Base-by-base conservation (phyloP, 2,888 invertebrate species). In the Arge pagana region DNA sequence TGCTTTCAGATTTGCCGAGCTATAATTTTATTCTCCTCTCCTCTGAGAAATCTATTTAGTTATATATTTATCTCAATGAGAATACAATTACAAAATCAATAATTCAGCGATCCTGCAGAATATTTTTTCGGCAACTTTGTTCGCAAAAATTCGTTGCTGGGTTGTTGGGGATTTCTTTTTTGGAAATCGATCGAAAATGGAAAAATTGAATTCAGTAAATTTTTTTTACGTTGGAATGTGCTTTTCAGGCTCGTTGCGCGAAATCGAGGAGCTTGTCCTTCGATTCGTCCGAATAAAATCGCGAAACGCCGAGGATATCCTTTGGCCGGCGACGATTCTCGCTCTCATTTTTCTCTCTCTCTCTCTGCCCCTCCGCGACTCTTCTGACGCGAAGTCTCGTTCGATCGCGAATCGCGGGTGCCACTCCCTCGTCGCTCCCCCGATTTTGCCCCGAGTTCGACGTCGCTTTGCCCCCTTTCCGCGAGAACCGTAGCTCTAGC, bases 201-300 rank as follows among this genome's bases (percentile, higher is more conserved):
- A 11, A n/a, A 30, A 30, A 42, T 30, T 24, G 15, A 15, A 7
- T 33, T 33, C 11, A 16, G 45, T 11, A 45, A 45, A 33, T 45
- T 35, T n/a, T n/a, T n/a, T n/a, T n/a, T n/a, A n/a, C n/a, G n/a
- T n/a, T n/a, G n/a, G n/a, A 45, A 35, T 35, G 35, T 45, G 31
- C 45, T 45, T 45, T 45, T 45, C 23, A 45, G 45, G 23, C 15
- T 33, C 45, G 33, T 33, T 35, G 45, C 35, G 45, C 35, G 45
- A 45, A 45, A 4, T 2, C 18, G 16, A 18, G 3, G 10, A 10
- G 10, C 18, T 13, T 7, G 8, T 19, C n/a, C 15, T 11, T 7
- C 19, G 15, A 45, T n/a, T n/a, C 45, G 33, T 13, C 23, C 18
- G 67, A 67, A 65, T 68, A 60, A 61, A 57, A 57, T 54, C 55